A percentile compares a stretch with the other conserved stretches of the same genome.
Conservation (phyloP, 2,113 vertebrate species). For the Alligator sinensis region DNA sequence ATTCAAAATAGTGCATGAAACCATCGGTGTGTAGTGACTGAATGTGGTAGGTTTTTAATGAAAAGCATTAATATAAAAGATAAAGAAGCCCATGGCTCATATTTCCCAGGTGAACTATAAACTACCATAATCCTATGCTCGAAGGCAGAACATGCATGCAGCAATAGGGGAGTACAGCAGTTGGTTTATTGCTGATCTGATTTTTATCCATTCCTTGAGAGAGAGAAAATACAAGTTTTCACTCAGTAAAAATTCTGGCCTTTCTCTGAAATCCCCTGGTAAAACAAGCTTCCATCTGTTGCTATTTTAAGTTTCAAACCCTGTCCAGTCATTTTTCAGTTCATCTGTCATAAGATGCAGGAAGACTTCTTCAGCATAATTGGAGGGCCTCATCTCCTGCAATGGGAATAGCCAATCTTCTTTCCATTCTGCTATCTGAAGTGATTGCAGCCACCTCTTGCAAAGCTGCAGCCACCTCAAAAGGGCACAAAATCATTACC, state of each 20-base stretch:
- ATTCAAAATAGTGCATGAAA: not conserved
- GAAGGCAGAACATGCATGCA: not conserved
- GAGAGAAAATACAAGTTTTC: not conserved
- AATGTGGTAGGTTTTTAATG: not conserved
- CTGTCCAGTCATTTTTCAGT: not conserved
- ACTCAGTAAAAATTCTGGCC: not conserved
- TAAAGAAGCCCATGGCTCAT: not conserved
- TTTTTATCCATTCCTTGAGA: not conserved
- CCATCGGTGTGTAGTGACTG: not conserved
- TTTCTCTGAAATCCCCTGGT: not conserved
- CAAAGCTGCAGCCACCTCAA: not conserved
- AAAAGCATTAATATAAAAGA: not conserved
- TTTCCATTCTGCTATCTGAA: not conserved
- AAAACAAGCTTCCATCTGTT: not conserved
- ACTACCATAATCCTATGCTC: not conserved
- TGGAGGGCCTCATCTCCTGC: not conserved
- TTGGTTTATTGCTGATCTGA: not conserved
- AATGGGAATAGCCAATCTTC: not conserved
- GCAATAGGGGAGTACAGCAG: not conserved
- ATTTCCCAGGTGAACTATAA: not conserved
- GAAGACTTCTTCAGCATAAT: not conserved
- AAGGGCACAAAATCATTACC: not conserved
- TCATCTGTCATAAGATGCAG: not conserved
- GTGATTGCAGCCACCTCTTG: not conserved
- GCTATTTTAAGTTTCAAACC: not conserved